Base-by-base conservation (phyloP, 2,113 vertebrate genomes). In the Sapayoa aenigma region DNA sequence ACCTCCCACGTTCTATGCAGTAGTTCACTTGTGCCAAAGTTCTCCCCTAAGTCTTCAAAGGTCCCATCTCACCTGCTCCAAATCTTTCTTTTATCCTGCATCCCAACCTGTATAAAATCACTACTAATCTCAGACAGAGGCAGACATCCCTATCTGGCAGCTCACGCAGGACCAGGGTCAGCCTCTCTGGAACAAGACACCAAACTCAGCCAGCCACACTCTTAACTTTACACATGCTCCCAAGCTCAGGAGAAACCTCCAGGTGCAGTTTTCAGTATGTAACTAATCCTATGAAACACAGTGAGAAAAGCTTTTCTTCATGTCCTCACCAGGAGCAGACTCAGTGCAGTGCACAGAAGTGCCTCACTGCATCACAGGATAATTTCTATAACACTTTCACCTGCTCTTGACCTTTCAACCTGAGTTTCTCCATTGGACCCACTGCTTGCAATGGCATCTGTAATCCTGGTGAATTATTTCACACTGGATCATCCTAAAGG, bases 11-110 rank as follows among this genome's bases (percentile, higher is more conserved):
- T n/a, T n/a, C n/a, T n/a, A n/a, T n/a, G n/a, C n/a, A 60, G 31
- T 0, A 12, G 46, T 35, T 67, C 47, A 56, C 42, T 37, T 35
- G 9, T 0, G 0, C 14, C 4, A 0, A 28, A 35, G 44, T 30
- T 84, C 22, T 3, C 14, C 30, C 27, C 19, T 6, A 2, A 5
- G 23, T 55, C n/a, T 39, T 53, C 13, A 20, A 47, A 59, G 27
- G 28, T 42, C 44, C 7, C 35, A 41, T 24, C 65, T 58, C 59
- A 30, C n/a, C 55, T 72, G 35, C 21, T 55, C 58, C 53, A 83
- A 15, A 35, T 20, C 37, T 46, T 62, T n/a, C 31, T 77, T 76
- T 58, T 33, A 58, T 7, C 68, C 66, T 27, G 20, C 59, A 81
- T 31, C 55, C 39, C 33, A 33, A 65, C 7, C 9, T 17, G 4